Evolutionary conservation across 1,140 invertebrate species (phyloP), one percentile per base, ranked within the genome.

Genomic region (Oreohelix idahoensis): DNA sequence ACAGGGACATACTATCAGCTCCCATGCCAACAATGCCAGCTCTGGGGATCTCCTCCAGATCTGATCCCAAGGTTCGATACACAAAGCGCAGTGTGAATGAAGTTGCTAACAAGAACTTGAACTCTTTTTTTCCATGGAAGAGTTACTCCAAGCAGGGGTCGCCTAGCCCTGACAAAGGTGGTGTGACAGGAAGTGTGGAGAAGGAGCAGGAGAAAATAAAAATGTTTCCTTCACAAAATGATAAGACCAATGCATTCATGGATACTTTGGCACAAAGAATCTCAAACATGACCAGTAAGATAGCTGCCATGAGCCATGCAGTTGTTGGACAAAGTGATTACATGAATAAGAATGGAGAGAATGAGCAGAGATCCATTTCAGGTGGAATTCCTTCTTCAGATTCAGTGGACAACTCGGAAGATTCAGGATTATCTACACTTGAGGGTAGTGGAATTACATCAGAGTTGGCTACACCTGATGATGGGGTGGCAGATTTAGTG

Each of bases 191-290:
- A 17, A 8, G 20, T 5, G 69, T 69, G 32, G 69, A 36, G 15
- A 58, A 58, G 23, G 36, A 42, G 10, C 29, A 69, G 29, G 78
- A 39, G 38, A 49, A 36, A 35, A 4, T 5, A 26, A 81, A 81
- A 66, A 71, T 73, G 38, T 81, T 81, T 51, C 79, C 79, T 1
- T 81, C 79, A 13, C 79, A 81, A n/a, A 69, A 81, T 53, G 79
- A 81, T 39, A 81, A 81, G 70, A 81, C 79, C 39, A 81, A 81
- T 66, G 70, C 66, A 5, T 81, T 81, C 70, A 81, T 81, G 79
- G 69, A 81, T 32, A 32, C 79, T 2, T 38, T 81, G 42, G 79
- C 79, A 8, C 39, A 74, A 32, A 71, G 79, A 32, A 81, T 81
- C n/a, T 73, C 45, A 66, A 73, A 81, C 70, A 81, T 81, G 79